Base-by-base conservation (phyloP, 2,113 vertebrate species). In the Pipa parva region DNA sequence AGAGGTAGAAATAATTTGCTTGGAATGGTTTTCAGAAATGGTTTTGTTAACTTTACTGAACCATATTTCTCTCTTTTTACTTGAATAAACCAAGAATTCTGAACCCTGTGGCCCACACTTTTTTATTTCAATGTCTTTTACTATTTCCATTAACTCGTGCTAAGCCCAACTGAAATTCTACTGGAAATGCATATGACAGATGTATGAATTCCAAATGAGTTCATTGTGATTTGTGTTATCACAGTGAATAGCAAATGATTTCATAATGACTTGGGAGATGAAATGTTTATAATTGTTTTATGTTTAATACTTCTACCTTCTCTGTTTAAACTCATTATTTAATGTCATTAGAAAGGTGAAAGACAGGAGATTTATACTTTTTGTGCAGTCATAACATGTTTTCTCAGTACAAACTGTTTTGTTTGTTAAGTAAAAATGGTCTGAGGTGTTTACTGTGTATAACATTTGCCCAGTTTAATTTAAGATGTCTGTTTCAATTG, bases 161-260 rank as follows among this genome's bases (percentile, higher is more conserved):
- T 77, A 87, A 89, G 88, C 88, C 85, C 84, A 77, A 83, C 75
- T 72, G 66, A 77, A 75, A 83, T 85, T 83, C 79, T 73, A 75
- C 68, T 63, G n/a, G 63, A 84, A 82, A 78, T 77, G 77, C 76
- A 71, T 79, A 75, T 80, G 76, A 87, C 78, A 87, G 78, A 66
- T 78, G 74, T 77, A 75, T 49, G 72, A 84, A 84, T 4, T 1
- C 78, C 83, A 83, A 78, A 82, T 81, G 84, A 85, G 78, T 81
- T 62, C 71, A 73, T 84, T 86, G 79, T 83, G 82, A 84, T 79
- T 80, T 82, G 77, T 81, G 70, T 77, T 84, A 86, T 85, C 80
- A 78, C 73, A 80, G 71, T 80, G 82, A 87, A 86, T 85, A 85
- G 54, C 72, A 82, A 87, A 85, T 82, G 75, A 83, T 85, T 84